phyloP scores from a whole-genome alignment of 2,888 invertebrate species.

The Ornithoptera priamus region DNA sequence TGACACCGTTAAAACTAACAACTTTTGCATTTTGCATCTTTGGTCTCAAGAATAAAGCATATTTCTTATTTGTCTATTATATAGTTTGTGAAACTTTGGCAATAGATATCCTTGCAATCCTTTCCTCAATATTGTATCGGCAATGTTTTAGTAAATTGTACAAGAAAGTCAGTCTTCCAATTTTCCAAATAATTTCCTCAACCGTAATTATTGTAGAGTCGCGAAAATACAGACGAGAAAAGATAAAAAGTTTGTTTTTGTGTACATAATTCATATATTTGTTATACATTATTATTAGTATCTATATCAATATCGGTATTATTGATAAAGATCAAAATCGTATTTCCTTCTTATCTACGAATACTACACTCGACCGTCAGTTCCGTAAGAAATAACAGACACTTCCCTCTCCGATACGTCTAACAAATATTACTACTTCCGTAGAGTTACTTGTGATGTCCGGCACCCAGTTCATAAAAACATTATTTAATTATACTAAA shows the following conservation, averaged over 20 bases:
- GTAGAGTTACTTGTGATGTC: slow-evolving; percentile 31
- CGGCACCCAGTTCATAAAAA: not conserved
- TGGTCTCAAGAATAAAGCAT: too few species aligned
- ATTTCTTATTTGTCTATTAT: too few species aligned
- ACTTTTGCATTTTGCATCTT: too few species aligned
- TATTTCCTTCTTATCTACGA: slow-evolving; percentile 67
- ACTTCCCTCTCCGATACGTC: slow-evolving; percentile 59
- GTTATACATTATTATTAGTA: too few species aligned
- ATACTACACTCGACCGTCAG: slow-evolving; percentile 66
- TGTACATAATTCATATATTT: too few species aligned
- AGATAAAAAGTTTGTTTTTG: too few species aligned
- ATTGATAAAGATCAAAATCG: not conserved
- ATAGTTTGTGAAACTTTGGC: too few species aligned
- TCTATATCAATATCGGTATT: not conserved
- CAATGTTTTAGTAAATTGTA: not conserved
- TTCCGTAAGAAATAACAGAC: slow-evolving; percentile 60
- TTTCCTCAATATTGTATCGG: not conserved
- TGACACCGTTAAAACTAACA: slow-evolving; percentile 39
- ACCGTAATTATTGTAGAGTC: too few species aligned
- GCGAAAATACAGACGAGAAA: too few species aligned
- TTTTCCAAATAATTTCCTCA: too few species aligned
- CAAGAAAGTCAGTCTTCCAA: too few species aligned
- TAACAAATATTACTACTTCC: slow-evolving; percentile 36
- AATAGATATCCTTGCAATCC: not conserved
- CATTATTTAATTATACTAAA: too few species aligned